Evolutionary conservation across 2,888 invertebrate species (phyloP), one percentile per base, ranked within the genome.

Genomic region (Xanthorhoe spadicearia): DNA sequence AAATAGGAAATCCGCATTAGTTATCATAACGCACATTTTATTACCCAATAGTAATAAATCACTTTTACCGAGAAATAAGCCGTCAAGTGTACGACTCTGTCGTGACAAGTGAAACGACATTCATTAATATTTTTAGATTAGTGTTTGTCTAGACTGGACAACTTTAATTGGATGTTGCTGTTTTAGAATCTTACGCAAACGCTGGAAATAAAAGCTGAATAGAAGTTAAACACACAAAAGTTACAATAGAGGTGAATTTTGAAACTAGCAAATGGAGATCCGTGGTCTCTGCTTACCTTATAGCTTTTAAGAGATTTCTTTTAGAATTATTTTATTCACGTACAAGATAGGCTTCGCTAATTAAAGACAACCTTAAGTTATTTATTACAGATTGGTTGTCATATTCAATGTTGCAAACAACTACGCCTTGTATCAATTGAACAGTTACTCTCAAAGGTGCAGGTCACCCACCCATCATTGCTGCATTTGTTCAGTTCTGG

Each of bases 381-480:
- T 23, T 23, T 23, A 23, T 23, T 23, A 23, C 23, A 3, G 15
- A 46, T 48, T 7, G 1, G 15, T 17, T 43, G 13, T 17, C 46
- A 17, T 48, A 48, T 48, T 48, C 48, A 48, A 48, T 17, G 17
- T 49, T 54, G 35, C 54, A 48, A 61, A 61, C 17, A 53, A 35
- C 48, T 35, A 15, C 56, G 52, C 28, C 59, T 32, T 64, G 28
- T 18, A 19, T 50, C 64, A 69, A 62, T 59, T 61, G 3, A 68
- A 61, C 61, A 64, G 63, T 64, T 59, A 61, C 32, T 53, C 23
- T 60, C 60, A 56, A 65, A 59, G 61, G 58, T 38, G 15, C 35
- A 65, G 65, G 64, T 69, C 51, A 57, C 38, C 46, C 59, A 60
- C 49, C 53, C 60, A 68, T 68, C 61, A 66, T 38, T 38, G 35